phyloP scores from a whole-genome alignment of 2,113 vertebrate genomes.

The Phasianus colchicus region DNA sequence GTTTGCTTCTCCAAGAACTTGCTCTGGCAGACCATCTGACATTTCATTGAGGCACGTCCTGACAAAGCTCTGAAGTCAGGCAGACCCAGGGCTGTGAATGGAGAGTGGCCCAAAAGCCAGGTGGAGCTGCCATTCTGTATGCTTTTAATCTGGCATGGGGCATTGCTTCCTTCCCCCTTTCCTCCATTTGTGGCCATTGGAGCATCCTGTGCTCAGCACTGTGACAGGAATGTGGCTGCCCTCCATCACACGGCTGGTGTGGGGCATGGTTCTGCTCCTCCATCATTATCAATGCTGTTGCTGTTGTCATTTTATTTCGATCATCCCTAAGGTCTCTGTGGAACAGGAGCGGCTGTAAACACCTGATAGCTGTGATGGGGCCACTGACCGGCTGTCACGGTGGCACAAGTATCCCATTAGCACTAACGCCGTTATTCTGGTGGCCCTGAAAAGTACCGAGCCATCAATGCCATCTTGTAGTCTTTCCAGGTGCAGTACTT shows the following conservation, averaged over 20 bases:
- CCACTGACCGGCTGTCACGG: not conserved
- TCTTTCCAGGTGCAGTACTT: slow-evolving; percentile 49
- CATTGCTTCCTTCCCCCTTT: not conserved
- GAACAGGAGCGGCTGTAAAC: not conserved
- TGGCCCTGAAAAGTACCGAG: slow-evolving; percentile 16
- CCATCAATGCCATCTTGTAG: not conserved
- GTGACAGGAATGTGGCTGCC: not conserved
- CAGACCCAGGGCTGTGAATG: not conserved
- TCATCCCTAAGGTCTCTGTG: not conserved
- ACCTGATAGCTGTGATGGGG: not conserved
- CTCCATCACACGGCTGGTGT: rapidly evolving
- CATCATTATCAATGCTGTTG: not conserved
- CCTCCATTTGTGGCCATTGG: rapidly evolving
- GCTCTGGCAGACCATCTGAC: not conserved
- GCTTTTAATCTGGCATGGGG: not conserved
- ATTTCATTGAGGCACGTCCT: not conserved
- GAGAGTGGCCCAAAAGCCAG: not conserved
- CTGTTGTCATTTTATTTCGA: not conserved
- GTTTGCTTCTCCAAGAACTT: not conserved
- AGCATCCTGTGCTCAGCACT: rapidly evolving
- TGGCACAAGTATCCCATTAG: not conserved
- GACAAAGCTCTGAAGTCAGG: not conserved
- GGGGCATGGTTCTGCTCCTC: not conserved
- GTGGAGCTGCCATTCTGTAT: not conserved
- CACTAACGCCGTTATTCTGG: slow-evolving; percentile 41